A percentile compares a stretch with the other conserved stretches of the same genome.
Evolutionary conservation across 2,797 vertebrate genomes (phyloP).

Genomic region (Lophius americanus): DNA sequence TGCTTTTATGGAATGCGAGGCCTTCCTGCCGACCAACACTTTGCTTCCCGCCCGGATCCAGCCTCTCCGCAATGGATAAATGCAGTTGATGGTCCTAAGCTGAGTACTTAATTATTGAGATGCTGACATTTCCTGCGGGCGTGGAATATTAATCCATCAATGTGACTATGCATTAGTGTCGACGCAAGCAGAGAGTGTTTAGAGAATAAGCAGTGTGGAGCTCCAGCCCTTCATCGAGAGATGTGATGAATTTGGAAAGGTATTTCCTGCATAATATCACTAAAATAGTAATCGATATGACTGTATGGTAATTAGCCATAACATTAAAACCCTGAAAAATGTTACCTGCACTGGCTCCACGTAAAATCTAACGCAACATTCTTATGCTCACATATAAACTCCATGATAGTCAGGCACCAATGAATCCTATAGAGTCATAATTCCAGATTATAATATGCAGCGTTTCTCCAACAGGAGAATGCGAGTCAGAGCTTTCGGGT

Average conservation of each 20-base stretch:
- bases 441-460: too few species aligned
- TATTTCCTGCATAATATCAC: conserved; percentile 34
- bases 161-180: conserved; percentile 81
- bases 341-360: too few species aligned
- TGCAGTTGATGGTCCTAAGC: conserved; percentile 62
- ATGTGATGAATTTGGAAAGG: conserved; percentile 37
- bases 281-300: too few species aligned
- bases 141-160: conserved; percentile 81
- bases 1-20: conserved; percentile 42
- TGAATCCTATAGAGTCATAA: too few species aligned
- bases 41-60: background rate
- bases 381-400: too few species aligned
- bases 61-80: conserved; percentile 50
- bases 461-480: too few species aligned
- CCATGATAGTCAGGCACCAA: too few species aligned
- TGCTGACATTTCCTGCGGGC: conserved; percentile 76
- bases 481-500: too few species aligned
- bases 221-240: conserved; percentile 56
- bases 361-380: too few species aligned
- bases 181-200: conserved; percentile 63
- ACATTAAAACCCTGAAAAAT: too few species aligned
- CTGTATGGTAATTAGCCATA: too few species aligned
- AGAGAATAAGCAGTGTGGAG: conserved; percentile 57
- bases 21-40: conserved; percentile 7
- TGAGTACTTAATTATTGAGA: conserved; percentile 82